Base-by-base conservation (phyloP, 1,140 invertebrate species). In the Listronotus bonariensis region DNA sequence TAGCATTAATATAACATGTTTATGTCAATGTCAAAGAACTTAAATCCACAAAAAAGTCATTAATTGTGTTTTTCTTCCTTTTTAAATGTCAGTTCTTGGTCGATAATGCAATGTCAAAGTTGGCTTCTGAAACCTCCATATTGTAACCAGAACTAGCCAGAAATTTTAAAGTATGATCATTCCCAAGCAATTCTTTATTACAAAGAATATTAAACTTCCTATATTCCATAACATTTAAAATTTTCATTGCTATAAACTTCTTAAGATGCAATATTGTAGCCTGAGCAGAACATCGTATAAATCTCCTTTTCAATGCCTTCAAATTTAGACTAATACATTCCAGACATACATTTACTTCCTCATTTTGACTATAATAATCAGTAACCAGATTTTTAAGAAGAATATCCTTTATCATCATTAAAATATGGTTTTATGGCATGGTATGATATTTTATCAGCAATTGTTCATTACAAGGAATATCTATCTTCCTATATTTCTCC, bases 81-180 rank as follows among this genome's bases (percentile, higher is more conserved):
- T 46, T 20, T 52, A 52, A 51, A 78, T 69, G 68, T 78, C 77
- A 53, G 77, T 76, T 38, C 74, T 74, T 18, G 90, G 90, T 76
- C 91, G 82, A 81, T 93, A 95, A 73, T 93, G 90, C 68, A 95
- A 80, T 65, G 88, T 86, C 36, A 95, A 80, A 1, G 93, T 92
- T 46, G 92, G 92, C 78, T 94, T 93, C 71, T 94, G 88, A 82
- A 96, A 95, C 81, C 96, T 88, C 96, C 97, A 99, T 73, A 96
- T 85, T 40, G 97, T 99, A 12, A 99, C 92, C 75, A 92, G 94
- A 32, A 99, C 96, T n/a, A n/a, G n/a, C n/a, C n/a, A n/a, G n/a
- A 83, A 99, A 99, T 81, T 99, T 98, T 52, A 99, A 83, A 34
- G 96, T 99, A 78, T 98, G 97, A 80, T 99, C 97, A 80, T 98